Evolutionary conservation across 2,888 invertebrate species (phyloP).

Genomic region (Pyralis farinalis): DNA sequence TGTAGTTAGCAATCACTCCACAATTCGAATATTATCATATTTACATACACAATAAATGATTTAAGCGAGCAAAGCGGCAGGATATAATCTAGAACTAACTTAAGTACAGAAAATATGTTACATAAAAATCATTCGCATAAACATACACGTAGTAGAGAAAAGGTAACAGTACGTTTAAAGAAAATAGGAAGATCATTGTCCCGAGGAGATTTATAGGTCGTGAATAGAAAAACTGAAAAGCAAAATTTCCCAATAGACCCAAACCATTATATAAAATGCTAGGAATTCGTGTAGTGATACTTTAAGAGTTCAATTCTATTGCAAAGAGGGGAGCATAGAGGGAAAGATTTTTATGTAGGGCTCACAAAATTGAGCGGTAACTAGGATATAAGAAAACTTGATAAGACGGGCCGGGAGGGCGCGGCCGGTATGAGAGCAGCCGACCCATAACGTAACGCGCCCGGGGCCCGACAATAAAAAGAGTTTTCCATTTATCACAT

Average conservation of each 20-base stretch:
- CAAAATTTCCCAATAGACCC: neutral
- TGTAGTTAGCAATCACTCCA: no score
- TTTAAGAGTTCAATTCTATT: conserved; percentile 53
- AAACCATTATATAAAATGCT: conserved; percentile 24
- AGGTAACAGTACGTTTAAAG: neutral
- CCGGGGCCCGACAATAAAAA: conserved; percentile 72
- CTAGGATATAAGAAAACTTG: conserved; percentile 73
- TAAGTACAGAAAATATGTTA: no score
- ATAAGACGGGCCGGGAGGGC: conserved; percentile 62
- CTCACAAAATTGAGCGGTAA: conserved; percentile 72
- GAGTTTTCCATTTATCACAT: conserved; percentile 80
- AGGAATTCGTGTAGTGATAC: conserved; percentile 45
- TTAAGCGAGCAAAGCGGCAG: no score
- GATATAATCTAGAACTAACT: no score
- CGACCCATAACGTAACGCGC: conserved; percentile 68
- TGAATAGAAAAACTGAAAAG: conserved; percentile 20
- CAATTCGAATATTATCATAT: no score
- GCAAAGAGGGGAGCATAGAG: conserved; percentile 41
- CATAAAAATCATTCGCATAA: no score
- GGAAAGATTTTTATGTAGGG: conserved; percentile 59
- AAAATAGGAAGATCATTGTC: no score
- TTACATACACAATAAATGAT: no score
- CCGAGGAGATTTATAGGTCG: neutral
- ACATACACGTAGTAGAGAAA: no score
- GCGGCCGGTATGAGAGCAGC: conserved; percentile 50